Percentiles rank a stretch among this genome's conserved stretches.
These are phyloP conservation scores for Prunella himalayana DNA, from an alignment of 2,113 vertebrate species.

Conservation along the genomic window DNA sequence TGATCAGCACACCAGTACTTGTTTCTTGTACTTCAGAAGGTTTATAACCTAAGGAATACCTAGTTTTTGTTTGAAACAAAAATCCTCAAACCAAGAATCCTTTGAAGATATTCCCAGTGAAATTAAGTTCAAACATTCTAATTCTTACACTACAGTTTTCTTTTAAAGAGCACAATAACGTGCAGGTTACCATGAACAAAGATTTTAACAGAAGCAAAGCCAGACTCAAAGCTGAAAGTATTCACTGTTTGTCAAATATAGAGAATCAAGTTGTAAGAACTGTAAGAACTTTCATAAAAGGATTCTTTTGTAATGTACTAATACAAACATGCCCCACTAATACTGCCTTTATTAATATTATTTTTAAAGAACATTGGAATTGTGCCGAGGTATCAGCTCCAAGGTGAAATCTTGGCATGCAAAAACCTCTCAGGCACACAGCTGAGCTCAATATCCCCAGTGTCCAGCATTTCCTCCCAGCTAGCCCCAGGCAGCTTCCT, in stretches of 20 bases:
- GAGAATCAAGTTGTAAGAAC: neutral
- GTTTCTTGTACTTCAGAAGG: neutral
- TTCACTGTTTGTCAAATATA: neutral
- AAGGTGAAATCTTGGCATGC: neutral
- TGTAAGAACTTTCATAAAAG: neutral
- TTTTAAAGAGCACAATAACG: neutral
- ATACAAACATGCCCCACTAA: neutral
- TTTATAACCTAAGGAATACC: neutral
- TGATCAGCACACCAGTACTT: rapidly evolving
- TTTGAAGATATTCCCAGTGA: neutral
- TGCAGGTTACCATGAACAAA: neutral
- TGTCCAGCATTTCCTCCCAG: neutral
- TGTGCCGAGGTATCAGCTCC: neutral
- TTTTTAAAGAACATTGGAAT: neutral
- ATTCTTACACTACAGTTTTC: neutral
- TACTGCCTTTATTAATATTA: neutral
- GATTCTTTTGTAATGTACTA: neutral
- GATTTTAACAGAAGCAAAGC: neutral
- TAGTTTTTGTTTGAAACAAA: neutral
- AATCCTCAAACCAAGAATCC: neutral
- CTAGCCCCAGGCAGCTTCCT: neutral
- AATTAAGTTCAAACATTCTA: neutral
- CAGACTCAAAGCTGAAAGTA: neutral
- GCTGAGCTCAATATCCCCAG: neutral
- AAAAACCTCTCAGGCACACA: neutral